phyloP scores from a whole-genome alignment of 2,113 vertebrate genomes.

The Takifugu bimaculatus region DNA sequence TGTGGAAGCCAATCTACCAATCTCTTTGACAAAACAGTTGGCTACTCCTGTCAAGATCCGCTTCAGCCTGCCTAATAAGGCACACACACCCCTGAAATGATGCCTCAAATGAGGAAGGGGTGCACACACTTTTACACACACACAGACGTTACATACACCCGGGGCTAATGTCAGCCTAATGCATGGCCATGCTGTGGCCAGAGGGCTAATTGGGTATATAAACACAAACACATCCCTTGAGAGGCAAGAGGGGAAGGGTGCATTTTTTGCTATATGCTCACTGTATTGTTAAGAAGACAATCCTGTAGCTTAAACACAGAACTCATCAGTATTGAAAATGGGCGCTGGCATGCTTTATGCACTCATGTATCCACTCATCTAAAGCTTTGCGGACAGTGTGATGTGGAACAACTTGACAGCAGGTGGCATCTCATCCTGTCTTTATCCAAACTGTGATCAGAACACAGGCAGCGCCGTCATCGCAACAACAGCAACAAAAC shows the following conservation, averaged over 20 bases:
- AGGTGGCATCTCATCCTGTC: conserved; percentile 60
- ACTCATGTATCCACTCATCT: conserved; percentile 30
- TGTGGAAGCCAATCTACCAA: conserved; percentile 63
- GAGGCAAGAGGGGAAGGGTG: conserved; percentile 46
- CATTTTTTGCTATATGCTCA: conserved; percentile 41
- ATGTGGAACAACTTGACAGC: conserved; percentile 51
- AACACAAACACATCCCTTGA: conserved; percentile 76
- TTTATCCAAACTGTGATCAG: conserved; percentile 60
- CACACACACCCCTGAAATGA: conserved; percentile 55
- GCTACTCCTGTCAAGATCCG: conserved; percentile 52
- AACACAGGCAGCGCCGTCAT: conserved; percentile 50
- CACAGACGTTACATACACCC: conserved; percentile 51
- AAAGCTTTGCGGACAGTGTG: conserved; percentile 37
- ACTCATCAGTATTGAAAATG: conserved; percentile 41
- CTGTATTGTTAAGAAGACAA: conserved; percentile 32
- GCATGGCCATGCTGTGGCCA: conserved; percentile 69
- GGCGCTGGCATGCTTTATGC: conserved; percentile 52
- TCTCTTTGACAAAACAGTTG: conserved; percentile 64
- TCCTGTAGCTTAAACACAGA: conserved; percentile 34
- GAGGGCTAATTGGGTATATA: conserved; percentile 77
- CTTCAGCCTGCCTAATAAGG: conserved; percentile 57
- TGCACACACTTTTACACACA: conserved; percentile 50
- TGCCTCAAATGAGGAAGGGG: conserved; percentile 52
- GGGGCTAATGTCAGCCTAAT: conserved; percentile 73
- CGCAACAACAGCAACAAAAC: conserved; percentile 46